Conservation (phyloP, 2,113 vertebrate species). For the Pachypanchax playfairii region DNA sequence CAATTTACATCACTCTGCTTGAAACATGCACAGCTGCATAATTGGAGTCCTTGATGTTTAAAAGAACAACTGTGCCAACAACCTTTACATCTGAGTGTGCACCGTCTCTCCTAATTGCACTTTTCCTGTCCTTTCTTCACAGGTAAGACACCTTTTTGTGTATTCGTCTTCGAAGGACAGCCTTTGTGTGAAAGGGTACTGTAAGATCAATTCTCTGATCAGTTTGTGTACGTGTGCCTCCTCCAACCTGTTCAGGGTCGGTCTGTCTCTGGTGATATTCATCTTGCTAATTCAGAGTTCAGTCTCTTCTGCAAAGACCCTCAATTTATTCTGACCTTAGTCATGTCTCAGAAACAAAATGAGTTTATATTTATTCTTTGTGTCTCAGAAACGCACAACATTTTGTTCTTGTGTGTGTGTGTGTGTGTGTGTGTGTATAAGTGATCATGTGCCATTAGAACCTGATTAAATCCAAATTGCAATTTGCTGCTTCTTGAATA, state of each 20-base stretch:
- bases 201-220: constrained; percentile 27
- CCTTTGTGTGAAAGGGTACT: constrained; percentile 24
- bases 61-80: background rate
- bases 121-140: constrained; percentile 18
- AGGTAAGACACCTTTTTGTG: constrained; percentile 46
- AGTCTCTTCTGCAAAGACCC: constrained; percentile 56
- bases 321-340: constrained; percentile 68
- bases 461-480: constrained; percentile 69
- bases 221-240: background rate
- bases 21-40: background rate
- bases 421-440: constrained; percentile 39
- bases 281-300: constrained; percentile 68
- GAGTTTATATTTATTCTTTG: no score
- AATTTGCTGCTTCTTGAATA: constrained; percentile 57
- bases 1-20: constrained; percentile 10
- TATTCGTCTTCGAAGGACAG: constrained; percentile 26
- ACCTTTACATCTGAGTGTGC: background rate
- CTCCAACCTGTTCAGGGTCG: constrained; percentile 37
- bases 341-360: constrained; percentile 56
- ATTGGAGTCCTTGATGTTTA: background rate
- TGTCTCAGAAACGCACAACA: background rate
- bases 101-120: constrained; percentile 2
- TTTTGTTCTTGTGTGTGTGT: constrained; percentile 10
- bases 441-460: constrained; percentile 69
- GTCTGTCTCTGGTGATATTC: constrained; percentile 56